Percentiles rank a stretch among this genome's conserved stretches.
Conservation (phyloP, 2,888 invertebrate species). For the Cephus rjabovi region DNA sequence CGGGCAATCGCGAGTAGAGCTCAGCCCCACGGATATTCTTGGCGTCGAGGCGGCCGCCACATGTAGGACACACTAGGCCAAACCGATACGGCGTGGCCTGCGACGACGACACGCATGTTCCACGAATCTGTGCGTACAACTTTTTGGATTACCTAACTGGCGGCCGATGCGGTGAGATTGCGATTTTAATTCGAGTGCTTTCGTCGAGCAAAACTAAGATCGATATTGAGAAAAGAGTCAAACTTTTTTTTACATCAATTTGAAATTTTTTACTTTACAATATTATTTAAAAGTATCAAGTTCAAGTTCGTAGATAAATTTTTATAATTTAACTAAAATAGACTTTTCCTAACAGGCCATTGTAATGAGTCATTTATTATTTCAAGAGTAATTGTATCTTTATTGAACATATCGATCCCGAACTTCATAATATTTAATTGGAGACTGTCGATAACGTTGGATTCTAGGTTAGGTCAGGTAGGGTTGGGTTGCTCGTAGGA, state of each 20-base stretch:
- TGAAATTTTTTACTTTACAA: too few relatives aligned
- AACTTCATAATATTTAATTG: background rate
- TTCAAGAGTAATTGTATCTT: background rate
- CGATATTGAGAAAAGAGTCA: too few relatives aligned
- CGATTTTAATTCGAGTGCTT: background rate
- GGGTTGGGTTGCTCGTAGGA: background rate
- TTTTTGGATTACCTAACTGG: background rate
- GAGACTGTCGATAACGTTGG: background rate
- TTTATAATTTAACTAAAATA: background rate
- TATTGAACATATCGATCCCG: background rate
- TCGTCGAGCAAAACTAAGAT: background rate
- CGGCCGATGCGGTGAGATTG: background rate
- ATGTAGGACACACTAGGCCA: slow-evolving; percentile 41
- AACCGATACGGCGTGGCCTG: slow-evolving; percentile 31
- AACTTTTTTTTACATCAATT: too few relatives aligned
- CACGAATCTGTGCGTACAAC: background rate
- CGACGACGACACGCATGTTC: background rate
- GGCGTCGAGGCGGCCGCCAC: slow-evolving; percentile 35
- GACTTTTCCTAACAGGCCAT: background rate
- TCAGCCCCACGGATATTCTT: slow-evolving; percentile 36
- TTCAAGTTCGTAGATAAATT: background rate
- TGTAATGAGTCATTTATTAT: background rate
- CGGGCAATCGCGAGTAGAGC: background rate
- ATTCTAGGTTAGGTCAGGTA: background rate
- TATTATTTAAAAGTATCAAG: background rate